These are phyloP conservation scores for Ornithoptera priamus DNA, from an alignment of 2,888 invertebrate species.

Conservation along the genomic window DNA sequence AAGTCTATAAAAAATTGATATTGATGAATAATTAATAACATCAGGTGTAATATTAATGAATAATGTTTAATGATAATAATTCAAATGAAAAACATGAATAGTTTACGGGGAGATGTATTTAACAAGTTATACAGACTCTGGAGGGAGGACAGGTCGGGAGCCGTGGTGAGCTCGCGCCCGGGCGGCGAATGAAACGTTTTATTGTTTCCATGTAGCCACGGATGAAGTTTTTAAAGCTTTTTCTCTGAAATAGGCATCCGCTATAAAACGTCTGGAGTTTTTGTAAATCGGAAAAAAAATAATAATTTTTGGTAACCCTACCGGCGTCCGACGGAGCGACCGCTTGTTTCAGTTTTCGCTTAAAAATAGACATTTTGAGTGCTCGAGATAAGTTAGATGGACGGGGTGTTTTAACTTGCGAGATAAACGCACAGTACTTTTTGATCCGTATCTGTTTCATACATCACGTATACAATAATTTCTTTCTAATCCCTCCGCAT, in stretches of 20 bases:
- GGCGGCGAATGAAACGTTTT: conserved; percentile 21
- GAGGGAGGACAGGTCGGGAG: conserved; percentile 10
- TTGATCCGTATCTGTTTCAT: conserved; percentile 48
- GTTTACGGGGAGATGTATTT: not conserved
- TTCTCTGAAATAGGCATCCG: conserved; percentile 28
- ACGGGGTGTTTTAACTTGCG: conserved; percentile 59
- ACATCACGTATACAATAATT: conserved; percentile 41
- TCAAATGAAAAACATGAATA: not conserved
- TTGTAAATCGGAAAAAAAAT: conserved; percentile 19
- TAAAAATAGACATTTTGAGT: conserved; percentile 78
- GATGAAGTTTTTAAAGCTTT: conserved; percentile 24
- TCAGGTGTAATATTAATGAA: not conserved
- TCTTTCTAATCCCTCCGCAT: conserved; percentile 45
- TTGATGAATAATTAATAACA: no score
- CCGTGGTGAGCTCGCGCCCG: conserved; percentile 8
- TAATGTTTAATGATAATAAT: not conserved
- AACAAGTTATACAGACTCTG: not conserved
- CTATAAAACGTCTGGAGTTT: conserved; percentile 26
- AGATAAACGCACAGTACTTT: conserved; percentile 60
- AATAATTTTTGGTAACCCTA: conserved; percentile 16
- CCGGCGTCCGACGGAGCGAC: conserved; percentile 29
- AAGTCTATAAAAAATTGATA: no score
- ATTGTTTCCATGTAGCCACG: conserved; percentile 28
- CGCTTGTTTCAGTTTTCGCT: conserved; percentile 54
- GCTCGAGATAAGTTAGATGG: conserved; percentile 73